Evolutionary conservation across 2,888 invertebrate genomes (phyloP).

Genomic region (Lasioglossum oenotherae): DNA sequence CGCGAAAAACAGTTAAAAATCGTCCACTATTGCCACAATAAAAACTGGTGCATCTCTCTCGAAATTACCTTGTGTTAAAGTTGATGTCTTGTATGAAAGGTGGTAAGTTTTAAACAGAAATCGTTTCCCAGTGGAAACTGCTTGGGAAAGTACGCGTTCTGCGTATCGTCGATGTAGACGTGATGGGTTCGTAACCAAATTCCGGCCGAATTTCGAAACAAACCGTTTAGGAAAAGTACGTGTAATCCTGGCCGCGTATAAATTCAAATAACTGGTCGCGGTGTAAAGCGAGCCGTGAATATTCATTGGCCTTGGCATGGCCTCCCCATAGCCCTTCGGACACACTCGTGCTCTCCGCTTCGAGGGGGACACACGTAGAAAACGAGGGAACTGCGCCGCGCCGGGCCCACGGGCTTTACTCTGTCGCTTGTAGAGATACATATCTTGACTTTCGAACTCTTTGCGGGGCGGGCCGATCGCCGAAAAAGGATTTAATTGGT

Average conservation of each 20-base stretch:
- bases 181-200: not conserved
- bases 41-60: no score
- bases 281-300: conserved; percentile 71
- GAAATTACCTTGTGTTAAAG: not conserved
- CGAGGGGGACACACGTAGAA: conserved; percentile 18
- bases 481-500: conserved; percentile 45
- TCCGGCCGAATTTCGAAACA: not conserved
- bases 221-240: conserved; percentile 42
- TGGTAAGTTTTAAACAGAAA: not conserved
- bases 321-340: conserved; percentile 41
- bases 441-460: conserved; percentile 32
- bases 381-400: not conserved
- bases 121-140: not conserved
- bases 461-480: conserved; percentile 12
- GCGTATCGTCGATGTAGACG: not conserved
- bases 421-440: conserved; percentile 49
- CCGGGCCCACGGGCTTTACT: conserved; percentile 19
- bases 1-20: no score
- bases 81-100: not conserved
- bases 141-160: not conserved
- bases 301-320: conserved; percentile 69
- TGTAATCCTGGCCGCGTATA: conserved; percentile 66
- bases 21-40: no score
- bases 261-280: conserved; percentile 73
- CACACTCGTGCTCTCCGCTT: conserved; percentile 53